Evolutionary conservation across 2,113 vertebrate genomes (phyloP), one percentile per base, ranked within the genome.

Genomic region (Hyaena hyaena): DNA sequence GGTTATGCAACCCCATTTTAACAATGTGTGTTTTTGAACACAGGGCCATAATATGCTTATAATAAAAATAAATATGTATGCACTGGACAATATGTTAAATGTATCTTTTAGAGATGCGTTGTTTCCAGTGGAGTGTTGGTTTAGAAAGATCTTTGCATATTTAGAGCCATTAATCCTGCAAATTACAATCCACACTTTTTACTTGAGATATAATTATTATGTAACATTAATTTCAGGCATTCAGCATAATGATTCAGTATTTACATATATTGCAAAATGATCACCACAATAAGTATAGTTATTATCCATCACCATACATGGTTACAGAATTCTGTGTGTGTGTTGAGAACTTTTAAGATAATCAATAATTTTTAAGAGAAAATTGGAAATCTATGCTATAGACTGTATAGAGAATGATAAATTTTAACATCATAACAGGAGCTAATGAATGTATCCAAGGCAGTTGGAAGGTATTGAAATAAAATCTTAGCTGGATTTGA

Each of bases 11-110:
- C 58, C 55, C 96, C 74, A 81, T 81, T 98, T 96, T 87, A 82
- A 23, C 84, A 88, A 89, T 98, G 81, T 73, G 35, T 97, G 84
- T 92, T 77, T 98, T 97, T 92, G 1, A 97, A 93, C 91, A 92
- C 50, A 81, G 58, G 80, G 33, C 85, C 95, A 96, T 89, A 97
- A 87, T 83, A 43, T 92, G 90, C 35, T 90, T 50, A 33, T 97
- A 92, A 98, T 93, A 96, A 96, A 90, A 98, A 82, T 61, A 92
- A 95, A 31, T 6, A 65, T 11, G 55, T 74, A 71, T 87, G 43
- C 68, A 82, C 33, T 97, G 45, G 90, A 73, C 35, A 93, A 48
- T 35, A 55, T 28, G 95, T 85, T 83, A 14, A 76, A 7, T 61
- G 63, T 79, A 26, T 23, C 73, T 98, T 97, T 95, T 89, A 88